Evolutionary conservation across 1,140 invertebrate species (phyloP), one percentile per base, ranked within the genome.

Genomic region (Drosophila seguyi): DNA sequence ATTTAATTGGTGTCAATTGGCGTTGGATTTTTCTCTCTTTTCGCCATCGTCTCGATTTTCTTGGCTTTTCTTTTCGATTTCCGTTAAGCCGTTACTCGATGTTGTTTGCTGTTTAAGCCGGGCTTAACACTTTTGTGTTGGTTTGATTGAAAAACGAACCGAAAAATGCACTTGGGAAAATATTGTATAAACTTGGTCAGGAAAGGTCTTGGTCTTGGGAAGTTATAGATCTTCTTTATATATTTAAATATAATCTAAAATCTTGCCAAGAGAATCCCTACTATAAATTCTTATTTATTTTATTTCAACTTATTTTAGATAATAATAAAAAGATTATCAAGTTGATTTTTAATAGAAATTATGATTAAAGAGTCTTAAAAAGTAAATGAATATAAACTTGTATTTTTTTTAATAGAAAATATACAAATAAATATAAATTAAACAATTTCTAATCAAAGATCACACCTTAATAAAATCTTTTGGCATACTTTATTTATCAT

Each of bases 1-100:
- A 90, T 85, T 90, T 90, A 90, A 90, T 90, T 90, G 85, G 86
- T 90, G 85, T 90, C 85, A 90, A 90, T 90, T 90, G 85, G 69
- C 77, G 56, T 73, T 68, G 67, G 58, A 65, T 76, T 66, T 86
- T 73, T 56, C 44, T 69, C 44, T 63, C 31, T 56, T 66, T 59
- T 65, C 52, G 39, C 31, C 58, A 61, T 48, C 47, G 68, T 38
- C 52, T 74, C 68, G 59, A 48, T 53, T 73, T 73, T 62, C 60
- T 53, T 76, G 62, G 56, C 20, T 44, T 61, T 75, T 68, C 53
- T 58, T 62, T 76, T 73, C 47, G 44, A 62, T 62, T 73, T 52
- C 67, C 68, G 55, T 72, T 73, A 73, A 73, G 62, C 66, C 62
- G 62, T 69, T 59, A 59, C 69, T 42, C 36, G 42, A 18, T 36